Percentiles rank a stretch among this genome's conserved stretches.
These are phyloP conservation scores for Lepus europaeus DNA, from an alignment of 2,113 vertebrate genomes.

Conservation along the genomic window DNA sequence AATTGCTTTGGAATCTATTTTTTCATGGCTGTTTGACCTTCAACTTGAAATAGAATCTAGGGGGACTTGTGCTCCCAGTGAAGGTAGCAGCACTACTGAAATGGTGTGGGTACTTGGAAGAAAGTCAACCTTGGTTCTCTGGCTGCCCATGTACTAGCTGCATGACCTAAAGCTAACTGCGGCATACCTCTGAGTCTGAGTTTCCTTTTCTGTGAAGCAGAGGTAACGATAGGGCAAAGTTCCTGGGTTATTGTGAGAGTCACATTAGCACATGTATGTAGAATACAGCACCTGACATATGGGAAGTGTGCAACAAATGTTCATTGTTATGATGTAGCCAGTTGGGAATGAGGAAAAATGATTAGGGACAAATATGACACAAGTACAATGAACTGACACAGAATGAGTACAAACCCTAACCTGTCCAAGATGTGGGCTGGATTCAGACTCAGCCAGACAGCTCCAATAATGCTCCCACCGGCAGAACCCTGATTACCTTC, in stretches of 20 bases:
- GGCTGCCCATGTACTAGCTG: background rate
- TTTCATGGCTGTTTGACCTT: conserved; percentile 28
- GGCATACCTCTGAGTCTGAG: background rate
- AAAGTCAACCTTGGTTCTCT: background rate
- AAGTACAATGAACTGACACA: background rate
- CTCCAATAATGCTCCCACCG: background rate
- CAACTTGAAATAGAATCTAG: conserved; percentile 6
- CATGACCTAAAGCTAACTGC: background rate
- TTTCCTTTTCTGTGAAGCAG: conserved; percentile 39
- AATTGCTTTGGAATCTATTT: background rate
- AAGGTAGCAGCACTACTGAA: background rate
- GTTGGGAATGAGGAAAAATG: background rate
- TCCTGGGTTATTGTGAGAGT: background rate
- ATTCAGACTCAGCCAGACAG: background rate
- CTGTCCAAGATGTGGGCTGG: background rate
- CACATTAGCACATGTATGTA: background rate
- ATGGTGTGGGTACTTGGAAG: conserved; percentile 4
- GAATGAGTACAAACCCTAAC: background rate
- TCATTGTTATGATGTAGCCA: background rate
- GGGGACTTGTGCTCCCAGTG: background rate
- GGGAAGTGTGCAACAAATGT: background rate
- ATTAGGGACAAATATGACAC: background rate
- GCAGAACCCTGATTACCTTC: background rate
- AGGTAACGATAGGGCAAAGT: background rate
- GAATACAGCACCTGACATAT: background rate